Evolutionary conservation across 2,888 invertebrate species (phyloP).

Genomic region (Aleiodes leptofemur): DNA sequence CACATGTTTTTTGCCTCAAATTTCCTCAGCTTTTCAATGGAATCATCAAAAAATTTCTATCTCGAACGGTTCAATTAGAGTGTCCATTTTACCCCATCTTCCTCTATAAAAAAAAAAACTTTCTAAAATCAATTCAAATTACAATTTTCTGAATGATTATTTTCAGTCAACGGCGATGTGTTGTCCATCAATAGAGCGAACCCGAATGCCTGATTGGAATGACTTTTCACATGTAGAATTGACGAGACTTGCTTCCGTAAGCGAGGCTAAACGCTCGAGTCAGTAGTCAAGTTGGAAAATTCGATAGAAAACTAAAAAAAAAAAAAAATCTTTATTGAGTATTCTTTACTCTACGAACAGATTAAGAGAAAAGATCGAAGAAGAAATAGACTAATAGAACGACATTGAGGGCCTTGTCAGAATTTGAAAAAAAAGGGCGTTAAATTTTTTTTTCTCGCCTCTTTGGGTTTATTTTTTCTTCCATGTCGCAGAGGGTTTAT

Average conservation of each 20-base stretch:
- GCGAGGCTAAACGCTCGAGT: slow-evolving; percentile 69
- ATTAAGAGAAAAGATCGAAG: no score
- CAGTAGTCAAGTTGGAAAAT: slow-evolving; percentile 59
- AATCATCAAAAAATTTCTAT: no score
- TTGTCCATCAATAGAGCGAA: slow-evolving; percentile 70
- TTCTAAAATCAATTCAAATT: no score
- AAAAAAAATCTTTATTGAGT: slow-evolving; percentile 13
- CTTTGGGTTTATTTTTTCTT: neutral
- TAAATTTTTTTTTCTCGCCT: neutral
- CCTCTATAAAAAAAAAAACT: no score
- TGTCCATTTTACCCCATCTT: no score
- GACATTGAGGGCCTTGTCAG: neutral
- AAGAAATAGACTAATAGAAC: neutral
- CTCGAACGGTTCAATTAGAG: no score
- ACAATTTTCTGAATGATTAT: slow-evolving; percentile 14
- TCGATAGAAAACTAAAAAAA: neutral
- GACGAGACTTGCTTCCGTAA: slow-evolving; percentile 70
- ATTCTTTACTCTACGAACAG: neutral
- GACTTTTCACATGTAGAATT: slow-evolving; percentile 67
- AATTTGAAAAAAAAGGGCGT: neutral
- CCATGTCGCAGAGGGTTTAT: neutral
- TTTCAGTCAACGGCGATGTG: slow-evolving; percentile 56
- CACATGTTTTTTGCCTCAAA: no score
- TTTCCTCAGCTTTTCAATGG: no score
- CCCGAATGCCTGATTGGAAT: slow-evolving; percentile 69